These are phyloP conservation scores for Sturnira hondurensis DNA, from an alignment of 2,113 vertebrate species.

Conservation along the genomic window DNA sequence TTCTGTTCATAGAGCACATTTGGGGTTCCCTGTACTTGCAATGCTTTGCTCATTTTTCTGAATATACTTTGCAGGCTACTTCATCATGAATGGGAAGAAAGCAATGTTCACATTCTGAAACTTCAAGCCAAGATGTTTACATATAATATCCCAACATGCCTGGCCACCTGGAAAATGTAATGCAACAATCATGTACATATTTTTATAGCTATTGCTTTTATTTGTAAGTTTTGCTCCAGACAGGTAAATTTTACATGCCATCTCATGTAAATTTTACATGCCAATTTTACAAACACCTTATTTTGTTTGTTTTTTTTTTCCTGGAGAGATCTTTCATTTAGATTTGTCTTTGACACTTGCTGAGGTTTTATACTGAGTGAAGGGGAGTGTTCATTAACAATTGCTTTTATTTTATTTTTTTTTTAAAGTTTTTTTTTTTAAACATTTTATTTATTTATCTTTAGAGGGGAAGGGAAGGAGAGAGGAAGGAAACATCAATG, in stretches of 20 bases:
- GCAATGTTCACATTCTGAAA: conserved; percentile 92
- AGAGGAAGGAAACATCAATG: too few species aligned
- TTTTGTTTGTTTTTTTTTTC: not conserved
- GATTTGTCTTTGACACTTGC: conserved; percentile 57
- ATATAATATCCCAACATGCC: conserved; percentile 89
- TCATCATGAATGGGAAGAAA: conserved; percentile 91
- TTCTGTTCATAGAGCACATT: conserved; percentile 31
- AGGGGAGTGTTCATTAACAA: not conserved
- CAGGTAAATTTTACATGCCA: conserved; percentile 83
- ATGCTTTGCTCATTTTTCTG: conserved; percentile 76
- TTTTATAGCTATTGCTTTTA: conserved; percentile 84
- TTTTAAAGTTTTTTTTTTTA: too few species aligned
- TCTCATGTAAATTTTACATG: conserved; percentile 81
- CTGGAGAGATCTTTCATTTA: conserved; percentile 66
- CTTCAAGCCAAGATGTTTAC: conserved; percentile 94
- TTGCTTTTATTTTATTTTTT: too few species aligned
- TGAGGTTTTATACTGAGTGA: conserved; percentile 8
- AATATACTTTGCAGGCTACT: conserved; percentile 89
- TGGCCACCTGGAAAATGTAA: conserved; percentile 98
- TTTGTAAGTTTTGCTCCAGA: conserved; percentile 83
- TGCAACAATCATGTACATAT: conserved; percentile 88
- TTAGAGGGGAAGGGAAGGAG: too few species aligned
- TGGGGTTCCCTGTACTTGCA: not conserved
- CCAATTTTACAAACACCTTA: not conserved
- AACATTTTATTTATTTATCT: too few species aligned